Percentiles rank a stretch among this genome's conserved stretches.
These are phyloP conservation scores for Altica lythri DNA, from an alignment of 2,888 invertebrate species.

Conservation along the genomic window DNA sequence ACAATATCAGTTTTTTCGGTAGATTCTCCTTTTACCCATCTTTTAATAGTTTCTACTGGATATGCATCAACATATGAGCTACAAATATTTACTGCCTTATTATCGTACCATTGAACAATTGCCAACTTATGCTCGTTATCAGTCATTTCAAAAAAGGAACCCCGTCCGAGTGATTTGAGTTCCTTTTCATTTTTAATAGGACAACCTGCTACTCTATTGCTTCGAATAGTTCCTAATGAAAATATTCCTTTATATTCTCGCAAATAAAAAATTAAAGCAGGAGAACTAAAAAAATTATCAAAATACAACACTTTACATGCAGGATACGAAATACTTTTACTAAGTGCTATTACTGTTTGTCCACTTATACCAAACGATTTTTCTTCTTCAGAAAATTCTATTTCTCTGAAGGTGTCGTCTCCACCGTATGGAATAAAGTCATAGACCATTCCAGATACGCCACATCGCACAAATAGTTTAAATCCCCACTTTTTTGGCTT, in stretches of 20 bases:
- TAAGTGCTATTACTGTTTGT: conserved; percentile 14
- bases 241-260: conserved; percentile 14
- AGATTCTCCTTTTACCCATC: conserved; percentile 21
- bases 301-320: conserved; percentile 14
- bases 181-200: conserved; percentile 7
- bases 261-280: conserved; percentile 5
- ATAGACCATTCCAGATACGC: conserved; percentile 6
- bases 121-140: conserved; percentile 15
- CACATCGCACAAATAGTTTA: conserved; percentile 32
- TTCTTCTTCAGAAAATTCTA: conserved; percentile 10
- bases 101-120: conserved; percentile 22
- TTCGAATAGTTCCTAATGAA: conserved; percentile 9
- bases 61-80: conserved; percentile 19
- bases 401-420: conserved; percentile 12
- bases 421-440: conserved; percentile 17
- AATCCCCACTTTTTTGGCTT: conserved; percentile 36
- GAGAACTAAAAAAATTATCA: conserved; percentile 20
- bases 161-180: conserved; percentile 7
- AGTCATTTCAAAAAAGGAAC: neutral
- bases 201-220: conserved; percentile 9
- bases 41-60: conserved; percentile 15
- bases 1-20: conserved; percentile 1
- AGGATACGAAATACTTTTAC: conserved; percentile 12
- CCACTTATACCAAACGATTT: conserved; percentile 6
- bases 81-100: conserved; percentile 19